These are phyloP conservation scores for Boulengeromyrus knoepffleri DNA, from an alignment of 2,113 vertebrate genomes.

Conservation along the genomic window DNA sequence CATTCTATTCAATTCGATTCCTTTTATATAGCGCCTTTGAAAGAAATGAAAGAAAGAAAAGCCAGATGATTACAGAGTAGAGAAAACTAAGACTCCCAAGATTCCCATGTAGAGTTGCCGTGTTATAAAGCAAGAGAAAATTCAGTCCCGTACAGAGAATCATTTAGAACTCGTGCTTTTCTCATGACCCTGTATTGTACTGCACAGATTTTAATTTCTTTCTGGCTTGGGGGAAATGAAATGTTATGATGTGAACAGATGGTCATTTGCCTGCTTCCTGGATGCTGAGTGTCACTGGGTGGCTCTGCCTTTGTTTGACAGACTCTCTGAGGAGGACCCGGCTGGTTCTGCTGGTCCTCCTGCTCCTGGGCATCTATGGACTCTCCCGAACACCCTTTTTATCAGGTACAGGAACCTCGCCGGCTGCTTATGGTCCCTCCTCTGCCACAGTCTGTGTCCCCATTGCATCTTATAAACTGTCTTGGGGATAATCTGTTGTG, in stretches of 20 bases:
- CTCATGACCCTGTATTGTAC: neutral
- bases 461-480: neutral
- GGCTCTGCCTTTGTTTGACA: constrained; percentile 44
- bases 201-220: neutral
- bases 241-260: neutral
- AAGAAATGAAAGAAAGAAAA: too few species aligned
- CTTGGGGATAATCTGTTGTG: neutral
- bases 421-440: neutral
- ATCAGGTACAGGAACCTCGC: constrained; percentile 74
- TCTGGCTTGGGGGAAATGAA: neutral
- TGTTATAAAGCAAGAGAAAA: neutral
- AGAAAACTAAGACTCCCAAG: too few species aligned
- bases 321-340: constrained; percentile 84
- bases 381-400: constrained; percentile 86
- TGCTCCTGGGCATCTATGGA: constrained; percentile 76
- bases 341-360: constrained; percentile 74
- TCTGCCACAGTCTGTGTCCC: neutral
- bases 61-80: too few species aligned
- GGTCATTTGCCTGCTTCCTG: neutral
- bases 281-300: neutral
- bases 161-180: neutral
- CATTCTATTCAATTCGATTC: neutral
- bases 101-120: too few species aligned
- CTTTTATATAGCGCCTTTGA: neutral
- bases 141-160: neutral